Conservation (phyloP, 1,140 invertebrate species). For the Aphelenchoides avenae region DNA sequence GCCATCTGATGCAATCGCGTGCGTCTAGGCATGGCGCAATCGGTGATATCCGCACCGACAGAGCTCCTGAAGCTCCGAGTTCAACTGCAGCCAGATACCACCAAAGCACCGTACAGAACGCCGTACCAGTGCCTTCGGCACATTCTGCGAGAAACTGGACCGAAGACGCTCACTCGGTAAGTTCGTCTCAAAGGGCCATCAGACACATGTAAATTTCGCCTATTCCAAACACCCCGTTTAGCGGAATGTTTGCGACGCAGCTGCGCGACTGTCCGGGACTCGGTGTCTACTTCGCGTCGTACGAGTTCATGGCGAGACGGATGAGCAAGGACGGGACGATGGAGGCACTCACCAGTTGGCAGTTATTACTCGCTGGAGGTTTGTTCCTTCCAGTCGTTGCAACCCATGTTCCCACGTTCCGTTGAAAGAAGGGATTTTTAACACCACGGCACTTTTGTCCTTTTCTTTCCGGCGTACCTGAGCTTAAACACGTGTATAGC, state of each 20-base stretch:
- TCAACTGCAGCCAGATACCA: constrained; percentile 63
- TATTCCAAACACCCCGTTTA: constrained; percentile 64
- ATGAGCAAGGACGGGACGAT: constrained; percentile 48
- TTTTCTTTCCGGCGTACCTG: too few relatives aligned
- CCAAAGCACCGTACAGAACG: constrained; percentile 60
- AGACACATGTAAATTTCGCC: constrained; percentile 42
- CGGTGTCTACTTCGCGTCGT: constrained; percentile 71
- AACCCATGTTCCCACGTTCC: too few relatives aligned
- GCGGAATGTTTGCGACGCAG: constrained; percentile 72
- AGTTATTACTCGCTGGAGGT: constrained; percentile 55
- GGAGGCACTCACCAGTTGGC: constrained; percentile 36
- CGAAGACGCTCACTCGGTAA: constrained; percentile 60
- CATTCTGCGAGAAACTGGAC: constrained; percentile 65
- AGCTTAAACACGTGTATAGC: too few relatives aligned
- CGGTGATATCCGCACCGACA: constrained; percentile 73
- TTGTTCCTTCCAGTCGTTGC: too few relatives aligned
- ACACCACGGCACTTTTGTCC: neutral
- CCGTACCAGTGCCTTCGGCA: constrained; percentile 68
- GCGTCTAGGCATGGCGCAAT: constrained; percentile 72
- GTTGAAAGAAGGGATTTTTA: constrained; percentile 1
- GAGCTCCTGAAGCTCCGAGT: constrained; percentile 80
- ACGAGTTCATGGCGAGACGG: constrained; percentile 67
- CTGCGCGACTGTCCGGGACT: constrained; percentile 70
- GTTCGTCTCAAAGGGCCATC: neutral
- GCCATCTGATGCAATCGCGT: constrained; percentile 74